Evolutionary conservation across 2,888 invertebrate species (phyloP), one percentile per base, ranked within the genome.

Genomic region (Gandaritis pyraliata): DNA sequence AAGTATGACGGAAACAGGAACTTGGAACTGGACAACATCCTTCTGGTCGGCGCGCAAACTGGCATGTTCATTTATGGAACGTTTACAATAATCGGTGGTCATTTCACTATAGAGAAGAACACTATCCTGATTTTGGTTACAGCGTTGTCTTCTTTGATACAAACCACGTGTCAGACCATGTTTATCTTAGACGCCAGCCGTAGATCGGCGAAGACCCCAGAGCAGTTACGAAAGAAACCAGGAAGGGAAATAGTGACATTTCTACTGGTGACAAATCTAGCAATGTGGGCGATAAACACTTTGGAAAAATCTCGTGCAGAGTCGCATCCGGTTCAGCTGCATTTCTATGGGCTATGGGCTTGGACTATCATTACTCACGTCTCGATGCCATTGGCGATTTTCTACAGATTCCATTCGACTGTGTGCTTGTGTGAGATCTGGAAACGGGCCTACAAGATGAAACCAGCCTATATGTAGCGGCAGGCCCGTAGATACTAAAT

Each of bases 361-460:
- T 98, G 98, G 98, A 97, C 98, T 12, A 97, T 98, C 64, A 98
- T 98, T 64, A 98, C 97, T 0, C 98, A 98, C 80, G 97, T 98
- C 1, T 97, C 97, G 1, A 97, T 98, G 96, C 98, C 98, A 0
- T 76, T 95, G 75, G 97, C 98, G 0, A 98, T 98, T 66, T 98
- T 98, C 89, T 98, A 98, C 88, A 94, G 98, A 64, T 98, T 98
- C 87, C 98, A 98, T 83, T 98, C 98, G 46, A 98, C 98, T 0
- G 98, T 98, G 1, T 98, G 98, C 81, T 93, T 98, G 61, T 98
- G 98, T 85, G 98, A 98, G 88, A 97, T 98, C 76, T 98, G 98
- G 98, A 98, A 98, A 87, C 94, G 96, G 72, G 97, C 98, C 7
- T 98, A 98, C 86, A 98, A 98, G 90, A 96, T 97, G 81, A 97